Conservation (phyloP, 2,113 vertebrate species). For the Mobula hypostoma region DNA sequence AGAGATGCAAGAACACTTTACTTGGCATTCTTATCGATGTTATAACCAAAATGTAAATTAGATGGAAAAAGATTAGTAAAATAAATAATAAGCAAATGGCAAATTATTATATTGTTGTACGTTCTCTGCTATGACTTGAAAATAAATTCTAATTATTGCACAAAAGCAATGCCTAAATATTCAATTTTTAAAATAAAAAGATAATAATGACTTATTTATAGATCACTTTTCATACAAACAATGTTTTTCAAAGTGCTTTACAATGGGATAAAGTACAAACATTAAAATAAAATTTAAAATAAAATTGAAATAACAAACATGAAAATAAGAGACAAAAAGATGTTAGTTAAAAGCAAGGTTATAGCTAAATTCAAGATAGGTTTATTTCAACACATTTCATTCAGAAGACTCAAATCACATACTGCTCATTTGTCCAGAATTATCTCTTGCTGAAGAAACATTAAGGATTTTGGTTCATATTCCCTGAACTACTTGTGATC, state of each 20-base stretch:
- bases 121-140: background rate
- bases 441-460: background rate
- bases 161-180: background rate
- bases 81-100: background rate
- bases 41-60: background rate
- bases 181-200: background rate
- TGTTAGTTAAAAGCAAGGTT: too few species aligned
- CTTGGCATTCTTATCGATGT: background rate
- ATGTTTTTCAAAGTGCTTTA: too few species aligned
- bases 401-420: background rate
- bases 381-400: background rate
- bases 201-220: background rate
- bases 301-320: too few species aligned
- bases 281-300: too few species aligned
- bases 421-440: background rate
- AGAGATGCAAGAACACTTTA: background rate
- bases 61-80: background rate
- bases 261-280: too few species aligned
- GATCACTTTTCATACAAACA: too few species aligned
- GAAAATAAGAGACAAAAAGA: too few species aligned
- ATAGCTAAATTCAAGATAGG: background rate
- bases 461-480: background rate
- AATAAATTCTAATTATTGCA: background rate
- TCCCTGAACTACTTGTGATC: background rate
- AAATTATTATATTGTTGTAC: background rate